A percentile compares a stretch with the other conserved stretches of the same genome.
phyloP scores from a whole-genome alignment of 2,113 vertebrate genomes.

The Illadopsis cleaveri region DNA sequence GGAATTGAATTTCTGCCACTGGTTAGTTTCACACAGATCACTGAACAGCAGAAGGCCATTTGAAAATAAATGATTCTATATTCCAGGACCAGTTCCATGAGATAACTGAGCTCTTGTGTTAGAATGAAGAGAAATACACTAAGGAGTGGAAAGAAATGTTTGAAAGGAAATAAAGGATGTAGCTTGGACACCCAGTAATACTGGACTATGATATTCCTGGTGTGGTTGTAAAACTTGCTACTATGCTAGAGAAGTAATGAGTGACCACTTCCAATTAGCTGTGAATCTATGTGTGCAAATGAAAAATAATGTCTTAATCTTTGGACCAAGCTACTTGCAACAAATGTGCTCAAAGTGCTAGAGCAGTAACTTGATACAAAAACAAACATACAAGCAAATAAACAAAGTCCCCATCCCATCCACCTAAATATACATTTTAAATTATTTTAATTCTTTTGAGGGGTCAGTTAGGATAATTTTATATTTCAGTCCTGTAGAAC shows the following conservation, averaged over 20 bases:
- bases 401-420: fast-evolving
- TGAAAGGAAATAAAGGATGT: not conserved
- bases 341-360: not conserved
- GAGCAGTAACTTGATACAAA: not conserved
- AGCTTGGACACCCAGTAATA: not conserved
- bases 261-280: not conserved
- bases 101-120: not conserved
- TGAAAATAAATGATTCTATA: conserved; percentile 13
- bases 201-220: not conserved
- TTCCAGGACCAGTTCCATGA: not conserved
- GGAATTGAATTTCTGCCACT: not conserved
- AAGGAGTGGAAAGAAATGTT: not conserved
- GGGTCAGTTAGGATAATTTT: not conserved
- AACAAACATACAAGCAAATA: not conserved
- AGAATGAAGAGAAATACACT: not conserved
- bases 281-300: not conserved
- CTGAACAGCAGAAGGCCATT: not conserved
- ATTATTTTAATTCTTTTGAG: not conserved
- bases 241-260: not conserved
- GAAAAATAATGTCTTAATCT: not conserved
- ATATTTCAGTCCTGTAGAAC: not conserved
- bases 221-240: not conserved
- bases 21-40: not conserved
- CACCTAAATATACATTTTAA: not conserved
- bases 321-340: not conserved